phyloP scores from a whole-genome alignment of 2,888 invertebrate species.

The Muschampia plurimacula region DNA sequence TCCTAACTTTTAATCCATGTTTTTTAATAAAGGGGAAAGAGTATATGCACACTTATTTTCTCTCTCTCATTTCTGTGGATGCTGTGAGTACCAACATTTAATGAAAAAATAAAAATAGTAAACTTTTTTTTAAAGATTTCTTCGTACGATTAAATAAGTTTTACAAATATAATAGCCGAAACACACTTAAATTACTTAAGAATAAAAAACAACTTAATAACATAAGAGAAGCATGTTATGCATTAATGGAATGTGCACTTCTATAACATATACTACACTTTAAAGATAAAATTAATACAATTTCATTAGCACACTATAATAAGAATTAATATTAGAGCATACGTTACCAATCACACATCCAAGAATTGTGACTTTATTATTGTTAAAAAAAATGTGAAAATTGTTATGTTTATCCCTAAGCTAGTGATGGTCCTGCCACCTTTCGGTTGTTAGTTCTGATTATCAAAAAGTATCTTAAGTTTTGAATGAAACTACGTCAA shows the following conservation, averaged over 20 bases:
- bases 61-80: too few species aligned
- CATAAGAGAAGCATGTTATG: conserved; percentile 75
- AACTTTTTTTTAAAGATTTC: not conserved
- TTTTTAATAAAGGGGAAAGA: too few species aligned
- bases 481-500: conserved; percentile 35
- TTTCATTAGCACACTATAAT: conserved; percentile 84
- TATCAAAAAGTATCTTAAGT: conserved; percentile 25
- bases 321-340: conserved; percentile 79
- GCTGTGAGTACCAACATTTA: too few species aligned
- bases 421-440: conserved; percentile 56
- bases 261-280: conserved; percentile 82
- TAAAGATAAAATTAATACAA: conserved; percentile 80
- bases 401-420: conserved; percentile 19
- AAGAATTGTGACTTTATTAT: conserved; percentile 68
- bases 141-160: not conserved
- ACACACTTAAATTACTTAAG: conserved; percentile 19
- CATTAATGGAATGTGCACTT: conserved; percentile 80
- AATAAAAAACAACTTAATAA: conserved; percentile 27
- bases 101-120: not conserved
- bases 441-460: conserved; percentile 39
- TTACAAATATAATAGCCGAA: conserved; percentile 14
- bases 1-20: too few species aligned
- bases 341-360: conserved; percentile 61
- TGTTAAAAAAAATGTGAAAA: conserved; percentile 10
- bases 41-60: too few species aligned